Conservation (phyloP, 2,888 invertebrate species). For the Leuctra nigra region DNA sequence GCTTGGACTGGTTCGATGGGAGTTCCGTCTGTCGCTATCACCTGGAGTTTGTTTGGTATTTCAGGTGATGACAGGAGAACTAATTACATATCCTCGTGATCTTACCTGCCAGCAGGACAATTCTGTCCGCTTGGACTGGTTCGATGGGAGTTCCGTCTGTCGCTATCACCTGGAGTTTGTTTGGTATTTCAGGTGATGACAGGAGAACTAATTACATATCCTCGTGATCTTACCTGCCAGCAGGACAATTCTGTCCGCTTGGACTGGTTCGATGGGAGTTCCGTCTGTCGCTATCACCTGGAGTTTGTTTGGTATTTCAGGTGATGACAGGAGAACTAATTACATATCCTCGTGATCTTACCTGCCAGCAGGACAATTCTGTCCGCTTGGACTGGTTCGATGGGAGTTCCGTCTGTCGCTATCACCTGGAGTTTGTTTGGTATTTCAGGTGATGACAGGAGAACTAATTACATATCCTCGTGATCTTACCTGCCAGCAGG, state of each 20-base stretch:
- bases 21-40: constrained; percentile 49
- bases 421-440: constrained; percentile 49
- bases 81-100: too few relatives aligned
- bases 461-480: too few relatives aligned
- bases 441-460: too few relatives aligned
- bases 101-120: constrained; percentile 47
- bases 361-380: constrained; percentile 46
- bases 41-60: too few relatives aligned
- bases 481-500: constrained; percentile 10
- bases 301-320: too few relatives aligned
- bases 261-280: constrained; percentile 43
- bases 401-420: constrained; percentile 47
- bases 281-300: constrained; percentile 50
- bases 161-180: constrained; percentile 48
- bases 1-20: constrained; percentile 44
- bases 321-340: too few relatives aligned
- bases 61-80: too few relatives aligned
- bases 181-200: too few relatives aligned
- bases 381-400: constrained; percentile 42
- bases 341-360: too few relatives aligned
- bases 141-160: constrained; percentile 47
- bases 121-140: constrained; percentile 41
- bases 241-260: constrained; percentile 40
- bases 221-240: constrained; percentile 45
- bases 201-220: too few relatives aligned